Base-by-base conservation (phyloP, 2,888 invertebrate species). In the Aleiodes leptofemur region DNA sequence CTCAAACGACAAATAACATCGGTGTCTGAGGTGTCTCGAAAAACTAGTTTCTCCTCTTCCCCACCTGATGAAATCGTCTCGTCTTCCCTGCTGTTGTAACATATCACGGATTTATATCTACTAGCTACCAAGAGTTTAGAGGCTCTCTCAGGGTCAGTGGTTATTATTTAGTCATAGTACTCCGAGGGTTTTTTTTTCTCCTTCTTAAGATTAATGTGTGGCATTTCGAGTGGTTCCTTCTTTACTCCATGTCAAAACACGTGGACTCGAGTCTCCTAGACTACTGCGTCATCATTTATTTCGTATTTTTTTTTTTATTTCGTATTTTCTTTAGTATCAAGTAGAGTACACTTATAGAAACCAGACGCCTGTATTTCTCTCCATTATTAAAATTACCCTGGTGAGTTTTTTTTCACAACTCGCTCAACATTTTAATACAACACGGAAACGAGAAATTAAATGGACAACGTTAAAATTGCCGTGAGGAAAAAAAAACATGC, bases 161-260 rank as follows among this genome's bases (percentile, higher is more conserved):
- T 64, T 43, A 16, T 64, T 64, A 43, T 64, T 64, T 82, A 80
- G 77, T 72, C 74, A 77, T 75, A 73, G 66, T 77, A 82, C 78
- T 79, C 75, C 70, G 74, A 61, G 73, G 77, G 79, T 75, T 23
- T 75, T 23, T 43, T 13, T 55, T 4, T 55, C 38, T n/a, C 8
- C 56, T 29, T 48, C 43, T 53, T 50, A 59, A 76, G 80, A 82
- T 82, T 81, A 83, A 83, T 78, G 78, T 74, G 77, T 73, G 69
- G 68, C 72, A 69, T 73, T 73, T 77, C 72, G 72, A 76, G 77
- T 76, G 72, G 66, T 78, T 74, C 48, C 78, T 76, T 77, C 78
- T 78, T 74, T 64, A 34, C 73, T 31, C 64, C 71, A 78, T 79
- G 81, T 84, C 83, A 83, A 83, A 84, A 83, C 80, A 83, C 74